These are phyloP conservation scores for Maniola jurtina DNA, from an alignment of 1,140 invertebrate species.

Conservation along the genomic window DNA sequence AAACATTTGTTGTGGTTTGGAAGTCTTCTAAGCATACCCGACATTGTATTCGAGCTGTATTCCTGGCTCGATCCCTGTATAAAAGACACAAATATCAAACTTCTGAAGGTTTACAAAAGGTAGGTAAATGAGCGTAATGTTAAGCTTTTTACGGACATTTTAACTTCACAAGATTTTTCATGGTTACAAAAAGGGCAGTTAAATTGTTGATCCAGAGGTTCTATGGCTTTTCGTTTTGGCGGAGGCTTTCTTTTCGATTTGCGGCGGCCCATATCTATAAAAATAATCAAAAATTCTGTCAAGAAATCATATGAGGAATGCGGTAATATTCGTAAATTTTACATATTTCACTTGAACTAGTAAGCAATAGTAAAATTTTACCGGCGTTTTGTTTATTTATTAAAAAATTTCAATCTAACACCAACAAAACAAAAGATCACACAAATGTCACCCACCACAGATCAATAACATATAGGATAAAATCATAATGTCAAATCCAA, in stretches of 20 bases:
- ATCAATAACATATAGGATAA: too few relatives aligned
- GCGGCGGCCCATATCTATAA: conserved; percentile 89
- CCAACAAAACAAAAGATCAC: too few relatives aligned
- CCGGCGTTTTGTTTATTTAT: too few relatives aligned
- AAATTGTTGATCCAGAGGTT: conserved; percentile 96
- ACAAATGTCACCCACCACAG: too few relatives aligned
- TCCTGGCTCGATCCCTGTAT: conserved; percentile 94
- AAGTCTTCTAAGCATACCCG: conserved; percentile 97
- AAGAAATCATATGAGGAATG: background rate
- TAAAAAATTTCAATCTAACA: too few relatives aligned
- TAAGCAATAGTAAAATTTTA: too few relatives aligned
- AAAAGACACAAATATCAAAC: conserved; percentile 21
- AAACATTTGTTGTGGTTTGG: conserved; percentile 96
- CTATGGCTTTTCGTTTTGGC: conserved; percentile 95
- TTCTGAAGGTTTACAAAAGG: background rate
- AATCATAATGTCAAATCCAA: too few relatives aligned
- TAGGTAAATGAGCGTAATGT: background rate
- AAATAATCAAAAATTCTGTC: conserved; percentile 7
- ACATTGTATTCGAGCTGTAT: conserved; percentile 96
- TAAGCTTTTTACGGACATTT: conserved; percentile 89
- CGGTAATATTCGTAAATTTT: background rate
- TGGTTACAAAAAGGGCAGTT: conserved; percentile 99
- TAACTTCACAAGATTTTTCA: conserved; percentile 99
- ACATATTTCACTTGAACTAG: too few relatives aligned
- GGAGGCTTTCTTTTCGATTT: conserved; percentile 99